Conservation (phyloP, 2,113 vertebrate genomes). For the Istiophorus platypterus region DNA sequence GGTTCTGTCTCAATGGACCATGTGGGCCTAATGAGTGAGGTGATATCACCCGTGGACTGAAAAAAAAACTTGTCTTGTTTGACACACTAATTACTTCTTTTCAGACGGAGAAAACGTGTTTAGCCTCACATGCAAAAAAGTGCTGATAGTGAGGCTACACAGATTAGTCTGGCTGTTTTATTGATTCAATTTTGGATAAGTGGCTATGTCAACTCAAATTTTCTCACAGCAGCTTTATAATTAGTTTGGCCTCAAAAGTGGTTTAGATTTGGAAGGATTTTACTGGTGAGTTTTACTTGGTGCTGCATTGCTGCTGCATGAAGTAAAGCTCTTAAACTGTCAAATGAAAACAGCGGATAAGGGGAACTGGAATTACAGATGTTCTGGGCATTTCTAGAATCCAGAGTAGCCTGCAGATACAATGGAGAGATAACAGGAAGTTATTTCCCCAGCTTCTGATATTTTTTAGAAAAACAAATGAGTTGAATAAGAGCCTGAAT, state of each 20-base stretch:
- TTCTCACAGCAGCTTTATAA: background rate
- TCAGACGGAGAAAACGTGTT: slow-evolving; percentile 10
- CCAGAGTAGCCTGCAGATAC: slow-evolving; percentile 9
- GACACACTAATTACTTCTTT: slow-evolving; percentile 31
- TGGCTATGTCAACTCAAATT: slow-evolving; percentile 1
- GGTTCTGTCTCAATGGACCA: slow-evolving; percentile 44
- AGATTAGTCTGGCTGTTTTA: slow-evolving; percentile 29
- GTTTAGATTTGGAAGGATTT: slow-evolving; percentile 18
- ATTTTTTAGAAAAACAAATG: background rate
- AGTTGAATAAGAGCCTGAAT: too few species aligned
- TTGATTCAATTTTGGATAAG: slow-evolving; percentile 24
- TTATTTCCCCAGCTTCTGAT: background rate
- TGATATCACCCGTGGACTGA: slow-evolving; percentile 71
- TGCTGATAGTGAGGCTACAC: slow-evolving; percentile 1
- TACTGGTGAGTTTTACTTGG: slow-evolving; percentile 16
- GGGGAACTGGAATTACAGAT: slow-evolving; percentile 6
- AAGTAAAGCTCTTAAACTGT: background rate
- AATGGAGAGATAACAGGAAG: background rate
- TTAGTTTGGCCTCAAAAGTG: background rate
- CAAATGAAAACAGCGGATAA: background rate
- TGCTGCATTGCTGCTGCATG: slow-evolving; percentile 10
- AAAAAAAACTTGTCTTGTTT: slow-evolving; percentile 26
- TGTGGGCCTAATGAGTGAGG: slow-evolving; percentile 54
- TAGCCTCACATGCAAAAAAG: slow-evolving; percentile 5
- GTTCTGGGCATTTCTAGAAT: background rate